These are phyloP conservation scores for Fregetta grallaria DNA, from an alignment of 2,113 vertebrate genomes.

Conservation along the genomic window DNA sequence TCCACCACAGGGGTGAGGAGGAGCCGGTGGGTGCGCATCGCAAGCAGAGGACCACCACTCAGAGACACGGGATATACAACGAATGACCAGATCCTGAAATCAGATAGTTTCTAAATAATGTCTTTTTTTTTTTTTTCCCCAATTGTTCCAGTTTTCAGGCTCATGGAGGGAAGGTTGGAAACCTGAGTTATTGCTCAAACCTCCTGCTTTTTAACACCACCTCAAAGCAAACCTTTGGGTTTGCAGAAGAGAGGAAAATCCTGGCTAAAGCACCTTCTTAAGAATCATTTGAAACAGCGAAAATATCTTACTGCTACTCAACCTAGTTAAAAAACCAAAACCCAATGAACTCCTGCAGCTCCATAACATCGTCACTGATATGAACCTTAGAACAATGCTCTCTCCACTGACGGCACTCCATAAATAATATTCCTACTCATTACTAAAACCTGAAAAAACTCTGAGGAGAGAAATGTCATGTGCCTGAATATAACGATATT, in stretches of 20 bases:
- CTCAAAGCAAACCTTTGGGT: not conserved
- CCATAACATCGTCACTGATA: constrained; percentile 8
- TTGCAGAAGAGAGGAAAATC: not conserved
- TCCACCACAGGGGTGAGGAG: not conserved
- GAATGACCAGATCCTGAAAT: not conserved
- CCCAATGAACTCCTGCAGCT: constrained; percentile 11
- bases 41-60: not conserved
- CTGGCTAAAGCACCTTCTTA: not conserved
- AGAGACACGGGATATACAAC: not conserved
- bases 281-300: not conserved
- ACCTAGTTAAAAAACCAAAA: constrained; percentile 22
- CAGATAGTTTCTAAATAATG: not conserved
- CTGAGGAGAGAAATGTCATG: constrained; percentile 8
- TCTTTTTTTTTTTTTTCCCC: not conserved
- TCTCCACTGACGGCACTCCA: not conserved
- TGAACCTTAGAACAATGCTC: constrained; percentile 23
- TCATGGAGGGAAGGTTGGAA: not conserved
- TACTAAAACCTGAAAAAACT: constrained; percentile 30
- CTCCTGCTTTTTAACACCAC: not conserved
- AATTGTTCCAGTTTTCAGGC: not conserved
- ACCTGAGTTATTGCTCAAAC: not conserved
- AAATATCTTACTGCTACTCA: constrained; percentile 28
- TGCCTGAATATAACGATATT: not conserved
- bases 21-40: rapidly evolving
- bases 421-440: constrained; percentile 44